Conservation (phyloP, 2,113 vertebrate genomes). For the Menidia beryllina region DNA sequence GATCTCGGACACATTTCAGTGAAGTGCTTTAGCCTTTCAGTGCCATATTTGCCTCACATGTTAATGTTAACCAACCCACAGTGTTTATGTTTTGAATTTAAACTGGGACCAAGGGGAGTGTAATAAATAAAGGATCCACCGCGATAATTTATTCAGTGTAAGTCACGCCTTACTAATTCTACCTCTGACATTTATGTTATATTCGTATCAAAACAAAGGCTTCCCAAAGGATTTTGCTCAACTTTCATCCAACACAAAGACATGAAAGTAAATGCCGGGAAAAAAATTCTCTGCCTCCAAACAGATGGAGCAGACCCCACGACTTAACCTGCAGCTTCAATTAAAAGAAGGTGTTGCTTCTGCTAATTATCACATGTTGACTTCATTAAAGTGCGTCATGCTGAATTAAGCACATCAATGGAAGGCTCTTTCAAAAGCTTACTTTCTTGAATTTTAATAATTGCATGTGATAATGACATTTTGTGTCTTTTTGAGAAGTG, state of each 20-base stretch:
- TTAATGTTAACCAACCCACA: slow-evolving; percentile 2
- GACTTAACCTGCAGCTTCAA: slow-evolving; percentile 26
- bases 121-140: slow-evolving; percentile 25
- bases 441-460: neutral
- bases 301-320: slow-evolving; percentile 1
- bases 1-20: too few relatives aligned
- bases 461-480: neutral
- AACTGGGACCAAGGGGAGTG: neutral
- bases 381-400: slow-evolving; percentile 43
- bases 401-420: slow-evolving; percentile 7
- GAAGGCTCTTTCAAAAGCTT: neutral
- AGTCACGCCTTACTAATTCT: slow-evolving; percentile 39
- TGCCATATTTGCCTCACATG: too few relatives aligned
- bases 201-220: slow-evolving; percentile 48
- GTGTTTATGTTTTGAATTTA: slow-evolving; percentile 3
- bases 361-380: slow-evolving; percentile 45
- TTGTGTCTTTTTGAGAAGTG: neutral
- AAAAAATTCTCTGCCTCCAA: slow-evolving; percentile 15
- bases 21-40: too few relatives aligned
- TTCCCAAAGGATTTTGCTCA: slow-evolving; percentile 47
- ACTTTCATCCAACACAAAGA: slow-evolving; percentile 34
- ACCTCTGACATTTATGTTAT: slow-evolving; percentile 46
- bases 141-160: slow-evolving; percentile 46
- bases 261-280: slow-evolving; percentile 33
- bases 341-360: slow-evolving; percentile 17